Conservation (phyloP, 2,888 invertebrate genomes). For the Latrodectus elegans region DNA sequence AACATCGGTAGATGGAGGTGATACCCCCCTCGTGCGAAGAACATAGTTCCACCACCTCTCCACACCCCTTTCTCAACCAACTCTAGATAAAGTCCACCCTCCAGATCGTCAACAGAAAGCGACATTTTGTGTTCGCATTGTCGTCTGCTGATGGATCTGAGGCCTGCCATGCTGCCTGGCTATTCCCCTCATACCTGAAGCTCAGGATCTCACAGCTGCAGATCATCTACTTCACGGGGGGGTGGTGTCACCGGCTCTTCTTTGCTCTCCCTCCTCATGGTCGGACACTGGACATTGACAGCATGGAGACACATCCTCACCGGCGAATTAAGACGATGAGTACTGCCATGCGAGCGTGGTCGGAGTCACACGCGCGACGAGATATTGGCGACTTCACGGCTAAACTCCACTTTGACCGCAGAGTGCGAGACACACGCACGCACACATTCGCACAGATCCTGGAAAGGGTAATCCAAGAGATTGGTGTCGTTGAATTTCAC, state of each 20-base stretch:
- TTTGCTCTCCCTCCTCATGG: too few relatives aligned
- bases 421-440: neutral
- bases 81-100: constrained; percentile 14
- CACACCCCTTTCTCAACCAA: constrained; percentile 34
- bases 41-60: constrained; percentile 63
- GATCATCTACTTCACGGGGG: neutral
- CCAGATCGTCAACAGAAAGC: constrained; percentile 25
- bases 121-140: constrained; percentile 14
- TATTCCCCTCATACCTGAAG: constrained; percentile 9
- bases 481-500: neutral
- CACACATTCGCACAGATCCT: too few relatives aligned
- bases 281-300: too few relatives aligned
- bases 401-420: neutral
- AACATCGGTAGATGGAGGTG: constrained; percentile 57
- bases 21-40: constrained; percentile 63
- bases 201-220: neutral
- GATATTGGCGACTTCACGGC: neutral
- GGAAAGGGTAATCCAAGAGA: neutral
- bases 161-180: constrained; percentile 38
- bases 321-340: neutral
- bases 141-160: constrained; percentile 7
- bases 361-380: neutral
- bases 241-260: too few relatives aligned
- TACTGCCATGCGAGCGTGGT: constrained; percentile 7
- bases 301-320: too few relatives aligned